Percentiles rank a stretch among this genome's conserved stretches.
Conservation (phyloP, 2,113 vertebrate genomes). For the Capreolus pygargus region DNA sequence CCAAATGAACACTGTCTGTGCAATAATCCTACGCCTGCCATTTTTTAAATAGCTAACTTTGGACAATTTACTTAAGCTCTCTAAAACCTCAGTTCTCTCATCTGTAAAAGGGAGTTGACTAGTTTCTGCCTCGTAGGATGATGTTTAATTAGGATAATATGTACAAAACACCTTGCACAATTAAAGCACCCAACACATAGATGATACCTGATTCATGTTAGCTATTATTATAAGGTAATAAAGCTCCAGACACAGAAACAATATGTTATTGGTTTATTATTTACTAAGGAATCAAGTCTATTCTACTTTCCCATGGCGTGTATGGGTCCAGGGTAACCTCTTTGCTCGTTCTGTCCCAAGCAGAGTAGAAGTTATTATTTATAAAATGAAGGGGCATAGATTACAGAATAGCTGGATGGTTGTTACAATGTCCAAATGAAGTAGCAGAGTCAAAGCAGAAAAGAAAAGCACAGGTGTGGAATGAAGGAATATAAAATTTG, state of each 20-base stretch:
- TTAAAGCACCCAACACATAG: background rate
- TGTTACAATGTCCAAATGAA: background rate
- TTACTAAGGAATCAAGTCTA: background rate
- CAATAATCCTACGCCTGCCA: accelerated
- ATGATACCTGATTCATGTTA: background rate
- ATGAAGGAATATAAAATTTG: background rate
- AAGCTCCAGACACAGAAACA: background rate
- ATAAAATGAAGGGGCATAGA: background rate
- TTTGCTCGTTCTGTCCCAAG: background rate
- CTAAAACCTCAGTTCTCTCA: background rate
- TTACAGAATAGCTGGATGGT: background rate
- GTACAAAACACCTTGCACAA: background rate
- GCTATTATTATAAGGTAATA: background rate
- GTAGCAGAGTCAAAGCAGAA: background rate
- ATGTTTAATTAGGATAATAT: background rate
- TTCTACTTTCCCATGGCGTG: background rate
- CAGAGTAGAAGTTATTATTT: background rate
- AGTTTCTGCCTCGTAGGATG: background rate
- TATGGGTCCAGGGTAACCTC: background rate
- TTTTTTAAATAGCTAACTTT: background rate
- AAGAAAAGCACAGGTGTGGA: background rate
- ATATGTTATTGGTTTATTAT: background rate
- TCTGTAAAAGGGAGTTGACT: background rate
- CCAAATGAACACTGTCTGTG: background rate
- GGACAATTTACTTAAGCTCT: background rate